phyloP scores from a whole-genome alignment of 2,113 vertebrate genomes.

The Malurus elegans region DNA sequence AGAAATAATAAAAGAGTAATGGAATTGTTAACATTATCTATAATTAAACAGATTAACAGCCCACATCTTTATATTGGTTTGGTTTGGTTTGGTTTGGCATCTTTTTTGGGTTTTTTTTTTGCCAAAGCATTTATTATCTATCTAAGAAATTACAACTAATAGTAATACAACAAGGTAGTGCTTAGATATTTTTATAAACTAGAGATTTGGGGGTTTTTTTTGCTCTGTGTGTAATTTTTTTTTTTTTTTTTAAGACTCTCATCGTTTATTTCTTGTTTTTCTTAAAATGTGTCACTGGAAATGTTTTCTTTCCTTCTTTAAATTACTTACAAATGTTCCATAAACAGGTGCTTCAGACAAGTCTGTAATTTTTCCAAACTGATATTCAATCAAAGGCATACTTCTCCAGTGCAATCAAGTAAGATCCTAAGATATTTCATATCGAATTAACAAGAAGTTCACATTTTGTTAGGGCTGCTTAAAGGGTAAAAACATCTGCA shows the following conservation, averaged over 20 bases:
- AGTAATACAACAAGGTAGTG: neutral
- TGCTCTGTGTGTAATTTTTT: neutral
- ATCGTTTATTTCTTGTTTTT: neutral
- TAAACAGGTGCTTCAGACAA: neutral
- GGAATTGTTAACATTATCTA: conserved; percentile 4
- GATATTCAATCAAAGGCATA: neutral
- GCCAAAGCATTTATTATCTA: neutral
- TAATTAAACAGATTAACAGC: conserved; percentile 18
- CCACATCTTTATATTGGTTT: neutral
- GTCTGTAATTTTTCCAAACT: neutral
- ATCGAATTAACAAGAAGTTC: neutral
- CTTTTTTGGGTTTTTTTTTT: neutral
- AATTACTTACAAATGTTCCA: neutral
- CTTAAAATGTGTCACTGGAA: neutral
- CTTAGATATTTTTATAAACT: neutral
- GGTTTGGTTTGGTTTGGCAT: neutral
- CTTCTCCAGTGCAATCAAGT: neutral
- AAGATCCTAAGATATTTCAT: neutral
- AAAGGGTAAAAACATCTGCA: neutral
- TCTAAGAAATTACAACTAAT: neutral
- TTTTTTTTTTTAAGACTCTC: neutral
- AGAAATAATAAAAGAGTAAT: conserved; percentile 3
- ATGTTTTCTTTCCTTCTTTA: neutral
- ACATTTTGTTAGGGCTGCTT: neutral
- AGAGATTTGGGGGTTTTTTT: fast-evolving